Evolutionary conservation across 1,140 invertebrate genomes (phyloP), one percentile per base, ranked within the genome.

Genomic region (Watersipora subatra): DNA sequence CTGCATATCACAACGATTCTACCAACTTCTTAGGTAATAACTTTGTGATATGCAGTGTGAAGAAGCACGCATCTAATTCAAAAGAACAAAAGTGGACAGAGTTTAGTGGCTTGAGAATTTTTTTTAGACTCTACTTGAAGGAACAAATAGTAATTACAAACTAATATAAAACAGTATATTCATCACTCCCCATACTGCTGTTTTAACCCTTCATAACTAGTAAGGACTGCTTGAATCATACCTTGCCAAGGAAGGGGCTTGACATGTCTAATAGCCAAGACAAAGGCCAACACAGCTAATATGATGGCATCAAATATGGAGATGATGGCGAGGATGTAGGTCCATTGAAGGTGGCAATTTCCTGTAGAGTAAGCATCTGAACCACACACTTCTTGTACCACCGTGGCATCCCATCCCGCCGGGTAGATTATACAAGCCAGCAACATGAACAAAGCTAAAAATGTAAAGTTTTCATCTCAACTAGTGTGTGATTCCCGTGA

Each of bases 251-350:
- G 71, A 55, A 76, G 61, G 64, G 73, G 70, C 66, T 73, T 73
- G 20, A 75, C 74, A 64, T 79, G 76, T 67, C 73, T 71, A 0
- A 89, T 89, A 19, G 92, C 93, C 67, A 98, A 82, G 70, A 97
- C 92, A 77, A 97, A 97, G 3, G 93, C 93, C 28, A 97, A 83
- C 2, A 89, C 87, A 0, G 93, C 86, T 58, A 98, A 82, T 61
- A 94, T 91, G 12, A 89, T 81, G 27, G 91, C 91, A 78, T 98
- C 94, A 67, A 95, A 81, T 66, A 93, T 89, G 0, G 89, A 89
- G 61, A 97, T 93, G 61, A 92, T 88, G 17, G 92, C 92, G 66
- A 98, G 82, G 3, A 95, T 85, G 81, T 92, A 96, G 0, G 93
- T 93, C 95, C 95, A 98, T 69, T 93, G 85, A 20, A 98, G 85